Evolutionary conservation across 2,888 invertebrate species (phyloP).

Genomic region (Crossocerus cetratus): DNA sequence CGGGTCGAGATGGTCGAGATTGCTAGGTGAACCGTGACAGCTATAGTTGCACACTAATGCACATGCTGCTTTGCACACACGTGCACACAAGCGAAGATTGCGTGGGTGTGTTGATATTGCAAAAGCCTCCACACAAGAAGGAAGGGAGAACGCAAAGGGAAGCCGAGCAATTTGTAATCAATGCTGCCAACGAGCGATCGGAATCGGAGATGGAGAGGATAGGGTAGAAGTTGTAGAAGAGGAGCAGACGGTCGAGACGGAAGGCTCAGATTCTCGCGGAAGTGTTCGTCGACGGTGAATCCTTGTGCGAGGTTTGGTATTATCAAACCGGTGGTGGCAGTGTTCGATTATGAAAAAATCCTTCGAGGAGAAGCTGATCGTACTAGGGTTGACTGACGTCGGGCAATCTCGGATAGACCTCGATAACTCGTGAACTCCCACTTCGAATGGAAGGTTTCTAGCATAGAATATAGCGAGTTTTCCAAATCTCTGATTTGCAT

Average conservation of each 20-base stretch:
- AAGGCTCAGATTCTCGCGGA: background rate
- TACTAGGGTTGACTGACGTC: background rate
- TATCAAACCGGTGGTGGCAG: background rate
- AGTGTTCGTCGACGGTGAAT: background rate
- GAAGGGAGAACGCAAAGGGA: no score
- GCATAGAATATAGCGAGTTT: background rate
- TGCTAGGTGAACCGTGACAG: no score
- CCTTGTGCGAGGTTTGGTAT: background rate
- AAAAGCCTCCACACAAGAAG: no score
- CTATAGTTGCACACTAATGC: background rate
- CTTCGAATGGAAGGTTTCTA: conserved; percentile 12
- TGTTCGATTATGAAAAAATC: background rate
- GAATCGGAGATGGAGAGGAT: conserved; percentile 15
- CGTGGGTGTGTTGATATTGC: no score
- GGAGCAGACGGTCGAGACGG: no score
- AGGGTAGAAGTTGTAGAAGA: no score
- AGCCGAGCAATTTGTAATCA: conserved; percentile 1
- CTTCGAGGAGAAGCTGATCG: no score
- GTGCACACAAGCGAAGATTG: no score
- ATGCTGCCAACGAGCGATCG: conserved; percentile 18
- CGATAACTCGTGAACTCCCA: conserved; percentile 4
- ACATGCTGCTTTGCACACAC: background rate
- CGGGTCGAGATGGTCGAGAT: no score
- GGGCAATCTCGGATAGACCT: background rate
- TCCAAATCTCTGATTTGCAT: conserved; percentile 4